A percentile compares a stretch with the other conserved stretches of the same genome.
These are phyloP conservation scores for Styela clava DNA, from an alignment of 23 tunicate species.

Conservation along the genomic window DNA sequence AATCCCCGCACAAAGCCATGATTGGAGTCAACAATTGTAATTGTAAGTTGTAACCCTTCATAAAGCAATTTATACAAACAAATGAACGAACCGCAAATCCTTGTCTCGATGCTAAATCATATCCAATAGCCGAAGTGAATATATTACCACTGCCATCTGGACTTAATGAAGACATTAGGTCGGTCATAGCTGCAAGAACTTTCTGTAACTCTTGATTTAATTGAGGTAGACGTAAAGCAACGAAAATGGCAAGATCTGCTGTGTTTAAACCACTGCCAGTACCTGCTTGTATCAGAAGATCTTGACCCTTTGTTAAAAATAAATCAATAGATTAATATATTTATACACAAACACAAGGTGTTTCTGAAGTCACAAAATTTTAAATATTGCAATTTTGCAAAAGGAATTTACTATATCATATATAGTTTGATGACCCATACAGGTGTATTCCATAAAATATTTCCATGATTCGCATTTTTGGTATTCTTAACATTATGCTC, in stretches of 20 bases:
- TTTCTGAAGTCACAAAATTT: background rate
- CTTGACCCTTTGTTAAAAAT: constrained; percentile 2
- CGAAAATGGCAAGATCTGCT: constrained; percentile 3
- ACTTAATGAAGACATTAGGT: background rate
- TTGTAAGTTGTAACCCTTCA: too few relatives aligned
- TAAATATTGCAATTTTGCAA: too few relatives aligned
- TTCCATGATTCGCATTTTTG: too few relatives aligned
- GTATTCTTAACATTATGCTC: too few relatives aligned
- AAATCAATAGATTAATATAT: background rate
- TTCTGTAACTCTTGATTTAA: background rate
- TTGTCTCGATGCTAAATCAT: background rate
- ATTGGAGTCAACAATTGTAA: too few relatives aligned
- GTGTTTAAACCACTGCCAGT: background rate
- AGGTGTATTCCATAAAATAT: too few relatives aligned
- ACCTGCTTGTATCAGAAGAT: constrained; percentile 8
- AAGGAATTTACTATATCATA: too few relatives aligned
- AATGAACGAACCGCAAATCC: constrained; percentile 24
- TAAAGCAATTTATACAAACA: too few relatives aligned
- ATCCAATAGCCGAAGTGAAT: constrained; percentile 10
- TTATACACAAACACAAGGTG: background rate
- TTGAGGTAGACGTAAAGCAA: background rate
- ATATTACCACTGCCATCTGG: background rate
- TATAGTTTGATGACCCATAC: too few relatives aligned
- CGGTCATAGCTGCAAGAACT: background rate
- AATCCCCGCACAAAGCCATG: too few relatives aligned